Base-by-base conservation (phyloP, 2,113 vertebrate genomes). In the Forbesichthys agassizii region DNA sequence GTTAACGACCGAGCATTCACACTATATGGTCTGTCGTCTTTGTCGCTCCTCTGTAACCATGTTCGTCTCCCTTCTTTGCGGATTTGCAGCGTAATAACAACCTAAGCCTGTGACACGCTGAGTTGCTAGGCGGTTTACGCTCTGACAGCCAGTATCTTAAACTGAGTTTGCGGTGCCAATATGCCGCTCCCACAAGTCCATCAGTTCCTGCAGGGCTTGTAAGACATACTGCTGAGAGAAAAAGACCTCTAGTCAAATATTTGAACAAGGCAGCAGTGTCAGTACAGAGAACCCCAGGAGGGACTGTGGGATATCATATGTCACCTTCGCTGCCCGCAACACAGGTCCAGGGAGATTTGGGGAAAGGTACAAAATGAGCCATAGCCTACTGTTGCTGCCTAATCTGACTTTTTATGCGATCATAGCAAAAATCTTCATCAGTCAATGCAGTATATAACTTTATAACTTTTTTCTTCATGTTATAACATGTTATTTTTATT, bases 1-100 rank as follows among this genome's bases (percentile, higher is more conserved):
- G 87, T 92, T 92, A 91, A 92, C 89, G 90, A 89, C 90, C 79
- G 75, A 78, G 80, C 84, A 77, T 80, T 84, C 87, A 62, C 20
- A 69, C 80, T 88, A 80, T 84, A 87, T 64, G 69, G 79, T 79
- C 83, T 71, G 48, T 83, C 81, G 74, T 69, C 76, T 86, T 83
- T 77, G 86, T 81, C 88, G 81, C 81, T 71, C 75, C 81, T 16
- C 67, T 72, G 18, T 55, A 46, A 77, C 49, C 46, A 80, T 59
- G 75, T 69, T 63, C 27, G 27, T 27, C 48, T 64, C 48, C 73
- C 72, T 69, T 88, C 68, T 80, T 74, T 64, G 74, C 73, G 78
- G 85, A 82, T 84, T 80, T 85, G 81, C 59, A 75, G 74, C 75
- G 79, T 75, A 83, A 86, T 71, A 86, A 83, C 77, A 81, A 75